A percentile compares a stretch with the other conserved stretches of the same genome.
Conservation (phyloP, 2,113 vertebrate genomes). For the Crotalus viridis region DNA sequence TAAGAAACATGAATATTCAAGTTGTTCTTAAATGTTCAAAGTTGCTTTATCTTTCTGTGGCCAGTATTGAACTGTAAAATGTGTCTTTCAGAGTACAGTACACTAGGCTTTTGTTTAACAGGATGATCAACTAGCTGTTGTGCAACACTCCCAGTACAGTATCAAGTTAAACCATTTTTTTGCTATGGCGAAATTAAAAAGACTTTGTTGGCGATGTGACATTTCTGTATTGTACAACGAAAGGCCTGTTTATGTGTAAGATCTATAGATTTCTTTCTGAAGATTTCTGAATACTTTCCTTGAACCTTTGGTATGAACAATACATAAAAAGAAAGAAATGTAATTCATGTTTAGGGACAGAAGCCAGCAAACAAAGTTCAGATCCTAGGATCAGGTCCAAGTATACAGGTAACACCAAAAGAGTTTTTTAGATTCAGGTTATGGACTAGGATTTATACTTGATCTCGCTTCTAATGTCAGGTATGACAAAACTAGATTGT, state of each 20-base stretch:
- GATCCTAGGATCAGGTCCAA: not conserved
- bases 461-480: not conserved
- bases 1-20: constrained; percentile 32
- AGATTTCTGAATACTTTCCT: not conserved
- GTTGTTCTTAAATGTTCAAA: constrained; percentile 39
- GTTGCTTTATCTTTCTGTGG: constrained; percentile 42
- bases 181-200: constrained; percentile 33
- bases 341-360: not conserved
- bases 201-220: not conserved
- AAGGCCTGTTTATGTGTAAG: not conserved
- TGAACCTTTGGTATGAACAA: not conserved
- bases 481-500: not conserved
- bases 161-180: not conserved
- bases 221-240: not conserved
- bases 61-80: constrained; percentile 56
- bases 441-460: not conserved
- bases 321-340: not conserved
- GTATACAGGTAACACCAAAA: not conserved
- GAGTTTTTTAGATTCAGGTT: not conserved
- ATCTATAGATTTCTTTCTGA: constrained; percentile 1
- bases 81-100: constrained; percentile 47
- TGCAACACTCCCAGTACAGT: not conserved
- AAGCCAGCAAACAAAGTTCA: not conserved
- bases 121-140: constrained; percentile 49
- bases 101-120: constrained; percentile 59